phyloP scores from a whole-genome alignment of 2,113 vertebrate genomes.

The Ondatra zibethicus region DNA sequence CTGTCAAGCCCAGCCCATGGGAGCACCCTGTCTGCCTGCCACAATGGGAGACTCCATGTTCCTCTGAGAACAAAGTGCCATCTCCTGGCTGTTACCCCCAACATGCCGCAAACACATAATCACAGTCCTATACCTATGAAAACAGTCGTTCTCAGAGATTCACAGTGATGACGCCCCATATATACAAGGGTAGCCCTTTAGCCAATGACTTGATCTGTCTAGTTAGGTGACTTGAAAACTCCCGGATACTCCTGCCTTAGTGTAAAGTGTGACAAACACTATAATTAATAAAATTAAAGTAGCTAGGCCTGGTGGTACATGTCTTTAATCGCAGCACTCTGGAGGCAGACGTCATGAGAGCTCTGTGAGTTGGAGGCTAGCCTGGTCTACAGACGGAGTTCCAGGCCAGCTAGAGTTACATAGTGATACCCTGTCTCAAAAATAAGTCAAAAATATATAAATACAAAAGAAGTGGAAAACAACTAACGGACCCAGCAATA shows the following conservation, averaged over 20 bases:
- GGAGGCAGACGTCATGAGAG: not conserved
- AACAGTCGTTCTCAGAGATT: not conserved
- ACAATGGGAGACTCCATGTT: not conserved
- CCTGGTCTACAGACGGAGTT: not conserved
- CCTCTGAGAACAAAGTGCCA: not conserved
- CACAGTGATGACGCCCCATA: not conserved
- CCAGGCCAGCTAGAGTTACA: not conserved
- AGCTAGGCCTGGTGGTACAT: not conserved
- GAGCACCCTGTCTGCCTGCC: not conserved
- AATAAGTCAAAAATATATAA: not conserved
- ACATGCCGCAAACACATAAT: not conserved
- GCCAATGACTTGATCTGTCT: not conserved
- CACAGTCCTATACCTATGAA: not conserved
- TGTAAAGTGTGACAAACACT: not conserved
- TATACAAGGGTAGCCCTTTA: not conserved
- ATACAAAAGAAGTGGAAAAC: not conserved
- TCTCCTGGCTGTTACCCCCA: not conserved
- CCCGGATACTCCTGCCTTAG: not conserved
- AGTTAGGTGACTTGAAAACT: not conserved
- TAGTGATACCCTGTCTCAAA: not conserved
- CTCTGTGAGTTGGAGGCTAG: not conserved
- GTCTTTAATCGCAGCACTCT: not conserved
- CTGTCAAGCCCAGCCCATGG: conserved; percentile 35
- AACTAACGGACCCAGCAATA: not conserved
- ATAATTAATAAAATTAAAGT: not conserved